Evolutionary conservation across 2,113 vertebrate genomes (phyloP), one percentile per base, ranked within the genome.

Genomic region (Corythaixoides concolor): DNA sequence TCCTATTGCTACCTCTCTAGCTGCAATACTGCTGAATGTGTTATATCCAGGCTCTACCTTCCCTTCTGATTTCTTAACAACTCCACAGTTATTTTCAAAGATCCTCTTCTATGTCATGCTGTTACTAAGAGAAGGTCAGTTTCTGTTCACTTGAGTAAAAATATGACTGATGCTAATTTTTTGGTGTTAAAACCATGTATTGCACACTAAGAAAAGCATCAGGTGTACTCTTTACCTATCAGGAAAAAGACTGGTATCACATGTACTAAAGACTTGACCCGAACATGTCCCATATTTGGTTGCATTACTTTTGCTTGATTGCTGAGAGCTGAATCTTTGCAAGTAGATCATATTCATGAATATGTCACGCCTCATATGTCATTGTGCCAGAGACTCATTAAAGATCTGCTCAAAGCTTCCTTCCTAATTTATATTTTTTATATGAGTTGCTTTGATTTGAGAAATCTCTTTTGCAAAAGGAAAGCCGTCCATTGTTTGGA

Each of bases 391-490:
- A 88, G 33, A 72, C 58, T 95, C 92, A 95, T 93, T 97, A 95
- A 95, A 92, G 80, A 82, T 79, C 69, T 89, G 55, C 91, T 93
- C 55, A 89, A 80, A 96, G 62, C 86, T 89, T 89, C 77, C 69
- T 91, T 91, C 81, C 77, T 85, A 66, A 95, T 92, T 93, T 91
- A 41, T 95, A 79, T 93, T 85, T 90, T 77, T 91, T 87, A 87
- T 56, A 5, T 43, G 85, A 92, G 43, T 67, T 95, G 72, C 79
- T 95, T 93, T 78, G 80, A 92, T 88, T 92, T 91, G 62, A 94
- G 81, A 96, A 92, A 79, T 76, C 76, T 92, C 49, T 96, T 93
- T 68, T 79, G 77, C 74, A 87, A 91, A 94, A 86, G 75, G 68
- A 86, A 90, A 89, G 66, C 33, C 0, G 6, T 73, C 89, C 91